phyloP scores from a whole-genome alignment of 2,113 vertebrate genomes.

The Sinocyclocheilus maitianheensis region DNA sequence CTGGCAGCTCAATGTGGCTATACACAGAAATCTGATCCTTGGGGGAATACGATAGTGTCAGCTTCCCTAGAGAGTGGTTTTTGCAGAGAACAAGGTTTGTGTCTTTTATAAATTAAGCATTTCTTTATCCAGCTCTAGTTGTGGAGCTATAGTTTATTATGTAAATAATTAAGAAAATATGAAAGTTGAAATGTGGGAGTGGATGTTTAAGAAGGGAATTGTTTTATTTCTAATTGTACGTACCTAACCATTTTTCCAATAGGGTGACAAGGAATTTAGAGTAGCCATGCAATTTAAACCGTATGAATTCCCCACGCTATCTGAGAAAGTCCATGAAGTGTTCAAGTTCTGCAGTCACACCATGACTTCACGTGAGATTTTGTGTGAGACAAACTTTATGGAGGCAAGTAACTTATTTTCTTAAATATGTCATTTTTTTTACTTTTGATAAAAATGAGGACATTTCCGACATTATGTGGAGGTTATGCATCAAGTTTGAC shows the following conservation, averaged over 20 bases:
- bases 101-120: constrained; percentile 26
- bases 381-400: constrained; percentile 33
- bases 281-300: constrained; percentile 21
- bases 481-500: neutral
- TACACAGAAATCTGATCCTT: constrained; percentile 35
- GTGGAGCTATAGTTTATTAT: neutral
- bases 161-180: neutral
- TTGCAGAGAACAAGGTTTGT: constrained; percentile 21
- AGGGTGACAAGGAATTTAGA: neutral
- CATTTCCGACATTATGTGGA: neutral
- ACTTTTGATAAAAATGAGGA: neutral
- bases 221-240: neutral
- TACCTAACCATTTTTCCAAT: neutral
- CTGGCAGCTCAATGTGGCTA: constrained; percentile 32
- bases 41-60: constrained; percentile 17
- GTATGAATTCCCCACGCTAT: neutral
- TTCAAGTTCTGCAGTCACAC: constrained; percentile 4
- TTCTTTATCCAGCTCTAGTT: neutral
- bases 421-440: too few species aligned
- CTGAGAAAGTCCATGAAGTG: neutral
- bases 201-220: neutral
- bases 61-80: constrained; percentile 20
- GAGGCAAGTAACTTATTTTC: constrained; percentile 4
- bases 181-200: neutral
- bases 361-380: constrained; percentile 12